A percentile compares a stretch with the other conserved stretches of the same genome.
phyloP scores from a whole-genome alignment of 2,888 invertebrate species.

The Lasius platythorax region DNA sequence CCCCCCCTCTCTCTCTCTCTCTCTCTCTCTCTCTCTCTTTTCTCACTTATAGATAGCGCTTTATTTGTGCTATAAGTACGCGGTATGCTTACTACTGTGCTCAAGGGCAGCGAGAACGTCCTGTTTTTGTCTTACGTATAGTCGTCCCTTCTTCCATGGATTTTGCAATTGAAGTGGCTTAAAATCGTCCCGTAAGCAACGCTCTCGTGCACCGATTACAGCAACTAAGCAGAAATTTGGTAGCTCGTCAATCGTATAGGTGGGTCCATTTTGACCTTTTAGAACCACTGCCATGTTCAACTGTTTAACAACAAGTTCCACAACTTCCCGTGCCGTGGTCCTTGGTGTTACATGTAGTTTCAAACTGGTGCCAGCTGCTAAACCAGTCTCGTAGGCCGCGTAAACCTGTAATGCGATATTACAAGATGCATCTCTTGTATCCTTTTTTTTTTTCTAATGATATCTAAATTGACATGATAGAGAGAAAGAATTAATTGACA shows the following conservation, averaged over 20 bases:
- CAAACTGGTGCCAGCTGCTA: constrained; percentile 96
- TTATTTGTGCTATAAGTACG: constrained; percentile 85
- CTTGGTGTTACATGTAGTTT: constrained; percentile 97
- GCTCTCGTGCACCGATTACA: constrained; percentile 97
- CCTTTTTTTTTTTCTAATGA: neutral
- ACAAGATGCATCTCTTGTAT: neutral
- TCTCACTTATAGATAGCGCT: neutral
- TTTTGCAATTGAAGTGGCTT: constrained; percentile 97
- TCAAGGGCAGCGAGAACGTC: constrained; percentile 95
- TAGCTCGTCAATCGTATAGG: constrained; percentile 93
- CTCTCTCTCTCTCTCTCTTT: neutral
- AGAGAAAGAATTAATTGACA: constrained; percentile 31
- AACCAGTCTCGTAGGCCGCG: constrained; percentile 98
- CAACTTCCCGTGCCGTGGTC: constrained; percentile 97
- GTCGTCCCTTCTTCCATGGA: constrained; percentile 97
- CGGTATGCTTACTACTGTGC: constrained; percentile 94
- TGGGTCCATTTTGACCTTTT: constrained; percentile 94
- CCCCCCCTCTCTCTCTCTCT: neutral
- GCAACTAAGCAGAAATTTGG: constrained; percentile 97
- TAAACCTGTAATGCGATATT: constrained; percentile 91
- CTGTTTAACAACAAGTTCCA: constrained; percentile 98
- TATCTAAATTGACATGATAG: neutral
- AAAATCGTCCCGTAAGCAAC: constrained; percentile 97
- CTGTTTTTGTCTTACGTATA: constrained; percentile 97
- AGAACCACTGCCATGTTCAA: constrained; percentile 96